Evolutionary conservation across 2,797 vertebrate genomes (phyloP).

Genomic region (Labroides dimidiatus): DNA sequence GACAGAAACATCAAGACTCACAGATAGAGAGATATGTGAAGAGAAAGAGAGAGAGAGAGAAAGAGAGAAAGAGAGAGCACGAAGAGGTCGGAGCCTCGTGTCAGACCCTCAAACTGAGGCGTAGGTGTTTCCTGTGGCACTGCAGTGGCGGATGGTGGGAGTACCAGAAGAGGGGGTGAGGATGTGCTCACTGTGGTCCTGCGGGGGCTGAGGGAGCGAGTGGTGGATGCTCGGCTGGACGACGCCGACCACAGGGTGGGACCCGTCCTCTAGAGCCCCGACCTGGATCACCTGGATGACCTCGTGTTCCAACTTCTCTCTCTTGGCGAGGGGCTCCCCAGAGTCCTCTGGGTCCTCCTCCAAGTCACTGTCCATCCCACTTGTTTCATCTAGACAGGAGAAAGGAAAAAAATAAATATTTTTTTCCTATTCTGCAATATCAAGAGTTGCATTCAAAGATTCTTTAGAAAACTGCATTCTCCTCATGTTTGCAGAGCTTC

Average conservation of each 20-base stretch:
- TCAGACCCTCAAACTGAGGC: conserved; percentile 89
- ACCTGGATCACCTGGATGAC: conserved; percentile 92
- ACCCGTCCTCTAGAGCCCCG: conserved; percentile 83
- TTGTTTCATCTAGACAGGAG: conserved; percentile 85
- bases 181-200: conserved; percentile 90
- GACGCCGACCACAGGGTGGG: conserved; percentile 85
- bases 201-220: conserved; percentile 86
- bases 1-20: conserved; percentile 61
- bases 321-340: conserved; percentile 92
- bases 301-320: conserved; percentile 90
- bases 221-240: conserved; percentile 92
- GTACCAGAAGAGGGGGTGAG: conserved; percentile 84
- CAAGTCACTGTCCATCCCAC: conserved; percentile 87
- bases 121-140: conserved; percentile 94
- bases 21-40: conserved; percentile 51
- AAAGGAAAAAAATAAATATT: too few species aligned
- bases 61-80: conserved; percentile 45
- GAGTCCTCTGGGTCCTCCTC: conserved; percentile 81
- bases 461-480: too few species aligned
- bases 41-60: neutral
- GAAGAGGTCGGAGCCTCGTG: conserved; percentile 35
- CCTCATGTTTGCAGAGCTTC: too few species aligned
- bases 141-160: conserved; percentile 97
- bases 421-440: too few species aligned
- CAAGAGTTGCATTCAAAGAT: too few species aligned